Percentiles rank a stretch among this genome's conserved stretches.
Conservation (phyloP, 2,113 vertebrate genomes). For the Megaleporinus macrocephalus region DNA sequence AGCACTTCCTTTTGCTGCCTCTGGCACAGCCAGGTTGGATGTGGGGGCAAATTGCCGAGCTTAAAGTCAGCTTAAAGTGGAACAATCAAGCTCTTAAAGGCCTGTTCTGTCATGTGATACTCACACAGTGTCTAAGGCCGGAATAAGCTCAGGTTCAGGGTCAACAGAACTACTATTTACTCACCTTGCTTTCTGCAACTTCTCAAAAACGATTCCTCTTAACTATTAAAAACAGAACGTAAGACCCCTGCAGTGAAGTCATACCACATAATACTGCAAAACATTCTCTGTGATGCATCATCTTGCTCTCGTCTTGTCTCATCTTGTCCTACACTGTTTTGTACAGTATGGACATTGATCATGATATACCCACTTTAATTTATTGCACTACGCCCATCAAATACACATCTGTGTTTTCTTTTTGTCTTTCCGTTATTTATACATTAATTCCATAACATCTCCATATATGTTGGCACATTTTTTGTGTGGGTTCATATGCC, state of each 20-base stretch:
- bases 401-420: no score
- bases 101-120: slow-evolving; percentile 47
- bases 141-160: slow-evolving; percentile 49
- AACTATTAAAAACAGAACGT: background rate
- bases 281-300: background rate
- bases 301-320: background rate
- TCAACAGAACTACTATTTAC: slow-evolving; percentile 38
- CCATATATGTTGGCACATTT: no score
- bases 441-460: no score
- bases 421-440: no score
- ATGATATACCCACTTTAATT: no score
- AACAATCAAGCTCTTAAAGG: slow-evolving; percentile 55
- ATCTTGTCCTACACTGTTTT: background rate
- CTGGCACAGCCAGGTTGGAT: slow-evolving; percentile 51
- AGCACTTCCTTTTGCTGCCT: background rate
- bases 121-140: slow-evolving; percentile 9
- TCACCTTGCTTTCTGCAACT: background rate
- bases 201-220: background rate
- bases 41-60: slow-evolving; percentile 32
- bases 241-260: background rate
- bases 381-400: no score
- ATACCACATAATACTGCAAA: background rate
- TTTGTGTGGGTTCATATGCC: no score
- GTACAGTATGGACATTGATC: no score
- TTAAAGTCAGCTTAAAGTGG: slow-evolving; percentile 58